phyloP scores from a whole-genome alignment of 2,113 vertebrate species.

The Solenodon paradoxus region DNA sequence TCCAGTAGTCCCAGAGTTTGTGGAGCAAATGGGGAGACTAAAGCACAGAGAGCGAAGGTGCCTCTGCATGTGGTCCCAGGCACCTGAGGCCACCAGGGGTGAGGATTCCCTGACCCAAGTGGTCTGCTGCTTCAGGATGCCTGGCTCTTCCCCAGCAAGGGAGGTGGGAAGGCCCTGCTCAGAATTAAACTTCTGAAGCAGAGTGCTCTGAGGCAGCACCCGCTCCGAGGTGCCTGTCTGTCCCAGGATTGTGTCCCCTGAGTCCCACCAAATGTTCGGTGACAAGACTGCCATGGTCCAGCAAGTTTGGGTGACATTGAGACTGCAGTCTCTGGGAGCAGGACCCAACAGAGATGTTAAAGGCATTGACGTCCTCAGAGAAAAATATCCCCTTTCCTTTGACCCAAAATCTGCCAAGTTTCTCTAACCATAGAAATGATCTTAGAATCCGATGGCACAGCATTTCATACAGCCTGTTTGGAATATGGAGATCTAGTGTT shows the following conservation, averaged over 20 bases:
- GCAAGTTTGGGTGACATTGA: background rate
- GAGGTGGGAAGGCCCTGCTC: background rate
- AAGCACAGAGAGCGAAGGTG: background rate
- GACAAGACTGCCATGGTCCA: accelerated
- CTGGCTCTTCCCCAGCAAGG: background rate
- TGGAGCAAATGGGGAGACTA: background rate
- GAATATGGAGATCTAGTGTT: background rate
- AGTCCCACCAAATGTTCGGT: too few relatives aligned
- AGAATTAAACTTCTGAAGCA: background rate
- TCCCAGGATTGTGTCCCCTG: background rate
- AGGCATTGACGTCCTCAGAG: background rate
- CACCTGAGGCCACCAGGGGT: background rate
- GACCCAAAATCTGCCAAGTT: background rate
- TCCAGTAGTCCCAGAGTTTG: background rate
- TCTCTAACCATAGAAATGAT: background rate
- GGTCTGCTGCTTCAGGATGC: background rate
- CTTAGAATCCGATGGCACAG: background rate
- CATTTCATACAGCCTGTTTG: background rate
- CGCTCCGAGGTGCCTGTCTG: background rate
- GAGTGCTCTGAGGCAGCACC: too few relatives aligned
- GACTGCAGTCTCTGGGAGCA: too few relatives aligned
- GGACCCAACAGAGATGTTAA: too few relatives aligned
- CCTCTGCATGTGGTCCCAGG: background rate
- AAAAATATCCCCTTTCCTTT: background rate
- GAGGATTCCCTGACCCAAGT: too few relatives aligned